Evolutionary conservation across 2,113 vertebrate species (phyloP).

Genomic region (Henicopernis longicauda): DNA sequence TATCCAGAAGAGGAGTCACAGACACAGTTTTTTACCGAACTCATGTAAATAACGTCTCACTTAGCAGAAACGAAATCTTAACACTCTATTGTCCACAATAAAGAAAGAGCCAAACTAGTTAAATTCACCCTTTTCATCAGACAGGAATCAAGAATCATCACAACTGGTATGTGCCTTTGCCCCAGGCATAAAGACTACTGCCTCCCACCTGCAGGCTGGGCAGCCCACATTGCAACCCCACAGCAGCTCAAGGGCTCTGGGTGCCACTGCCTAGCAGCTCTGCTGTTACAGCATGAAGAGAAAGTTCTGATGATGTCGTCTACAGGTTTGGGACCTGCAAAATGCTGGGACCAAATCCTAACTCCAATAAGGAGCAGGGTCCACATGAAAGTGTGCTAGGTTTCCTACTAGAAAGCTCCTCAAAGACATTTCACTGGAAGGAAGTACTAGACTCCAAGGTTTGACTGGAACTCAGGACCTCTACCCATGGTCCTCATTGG

Average conservation of each 20-base stretch:
- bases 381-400: neutral
- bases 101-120: neutral
- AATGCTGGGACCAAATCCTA: neutral
- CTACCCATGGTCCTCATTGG: neutral
- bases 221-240: accelerated
- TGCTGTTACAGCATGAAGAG: neutral
- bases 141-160: neutral
- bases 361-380: neutral
- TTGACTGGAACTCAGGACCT: neutral
- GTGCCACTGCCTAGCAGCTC: neutral
- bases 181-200: neutral
- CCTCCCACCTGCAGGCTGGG: neutral
- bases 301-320: neutral
- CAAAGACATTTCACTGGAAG: neutral
- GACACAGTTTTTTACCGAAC: neutral
- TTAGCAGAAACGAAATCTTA: neutral
- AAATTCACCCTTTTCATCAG: neutral
- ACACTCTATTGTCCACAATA: neutral
- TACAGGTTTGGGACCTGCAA: neutral
- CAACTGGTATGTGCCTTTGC: neutral
- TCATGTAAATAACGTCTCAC: neutral
- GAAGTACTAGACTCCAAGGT: neutral
- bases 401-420: neutral
- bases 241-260: neutral
- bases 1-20: neutral